Percentiles rank a stretch among this genome's conserved stretches.
Conservation (phyloP, 2,797 vertebrate genomes). For the Aselliscus stoliczkanus region DNA sequence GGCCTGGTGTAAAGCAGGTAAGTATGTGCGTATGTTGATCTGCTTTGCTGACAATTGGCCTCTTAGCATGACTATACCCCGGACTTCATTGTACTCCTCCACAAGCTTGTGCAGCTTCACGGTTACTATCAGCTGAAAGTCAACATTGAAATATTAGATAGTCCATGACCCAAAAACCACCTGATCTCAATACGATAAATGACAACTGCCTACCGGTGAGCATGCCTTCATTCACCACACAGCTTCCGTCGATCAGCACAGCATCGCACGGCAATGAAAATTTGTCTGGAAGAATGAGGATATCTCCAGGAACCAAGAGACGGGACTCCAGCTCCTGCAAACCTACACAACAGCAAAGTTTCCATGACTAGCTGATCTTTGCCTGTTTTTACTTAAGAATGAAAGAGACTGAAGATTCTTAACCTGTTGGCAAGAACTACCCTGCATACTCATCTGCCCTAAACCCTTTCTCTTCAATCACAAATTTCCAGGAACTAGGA, state of each 20-base stretch:
- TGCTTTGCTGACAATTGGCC: background rate
- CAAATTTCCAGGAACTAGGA: background rate
- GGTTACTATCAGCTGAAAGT: too few species aligned
- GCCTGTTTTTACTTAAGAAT: background rate
- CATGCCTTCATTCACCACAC: slow-evolving; percentile 80
- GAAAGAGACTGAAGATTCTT: background rate
- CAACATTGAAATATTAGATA: too few species aligned
- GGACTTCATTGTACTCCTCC: too few species aligned
- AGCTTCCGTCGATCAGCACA: slow-evolving; percentile 77
- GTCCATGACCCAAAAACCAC: too few species aligned
- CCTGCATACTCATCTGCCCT: background rate
- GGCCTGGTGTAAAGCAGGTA: background rate
- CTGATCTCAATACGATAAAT: too few species aligned
- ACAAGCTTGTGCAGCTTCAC: too few species aligned
- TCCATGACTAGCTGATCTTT: background rate
- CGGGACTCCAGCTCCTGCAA: slow-evolving; percentile 71
- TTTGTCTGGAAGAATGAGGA: slow-evolving; percentile 73
- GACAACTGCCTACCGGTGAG: slow-evolving; percentile 75
- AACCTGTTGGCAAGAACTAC: background rate
- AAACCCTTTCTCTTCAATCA: background rate
- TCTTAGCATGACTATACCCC: too few species aligned
- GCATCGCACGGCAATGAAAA: slow-evolving; percentile 75
- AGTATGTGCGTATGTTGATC: background rate
- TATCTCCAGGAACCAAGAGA: slow-evolving; percentile 75
- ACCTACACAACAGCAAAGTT: slow-evolving; percentile 46